Evolutionary conservation across 2,888 invertebrate genomes (phyloP), one percentile per base, ranked within the genome.

Genomic region (Danaus chrysippus): DNA sequence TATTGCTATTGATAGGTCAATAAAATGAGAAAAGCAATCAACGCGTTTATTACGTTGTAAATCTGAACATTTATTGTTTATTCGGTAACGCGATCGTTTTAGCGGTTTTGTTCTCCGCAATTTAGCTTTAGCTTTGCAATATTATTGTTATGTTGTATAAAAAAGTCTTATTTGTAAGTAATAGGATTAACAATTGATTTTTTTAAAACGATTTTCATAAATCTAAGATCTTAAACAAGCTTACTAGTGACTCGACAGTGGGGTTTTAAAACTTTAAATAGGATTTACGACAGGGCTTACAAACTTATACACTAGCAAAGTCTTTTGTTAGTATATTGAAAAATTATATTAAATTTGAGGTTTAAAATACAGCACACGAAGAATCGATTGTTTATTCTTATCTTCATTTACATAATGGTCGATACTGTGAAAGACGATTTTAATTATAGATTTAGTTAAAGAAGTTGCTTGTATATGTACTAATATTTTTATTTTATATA

Each of bases 31-130:
- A 60, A 59, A 63, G 58, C 62, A 61, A 65, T 65, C 59, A 65
- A 65, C 59, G 63, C 52, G 57, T 65, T 67, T 63, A 65, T 63
- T 61, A 61, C 65, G 65, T 60, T 65, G 65, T 65, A 59, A 65
- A 65, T 65, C 61, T 57, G 54, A 52, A 61, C 63, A 67, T 65
- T 65, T 67, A 67, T 65, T 65, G 61, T 63, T 65, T 65, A 58
- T 65, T 63, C 54, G 62, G 62, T 56, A 67, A 61, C 62, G 44
- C 56, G 53, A 65, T 58, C 58, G 62, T 60, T 44, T 63, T 57
- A 63, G 61, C 62, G 62, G 61, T 65, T 62, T 58, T 61, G 62
- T 65, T 63, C 56, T 63, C 56, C 53, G 66, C 65, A 61, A 62
- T 64, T 65, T 62, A 62, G 41, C 54, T 59, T 59, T 46, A 49